A percentile compares a stretch with the other conserved stretches of the same genome.
Conservation (phyloP, 2,888 invertebrate species). For the Orthosia gothica region DNA sequence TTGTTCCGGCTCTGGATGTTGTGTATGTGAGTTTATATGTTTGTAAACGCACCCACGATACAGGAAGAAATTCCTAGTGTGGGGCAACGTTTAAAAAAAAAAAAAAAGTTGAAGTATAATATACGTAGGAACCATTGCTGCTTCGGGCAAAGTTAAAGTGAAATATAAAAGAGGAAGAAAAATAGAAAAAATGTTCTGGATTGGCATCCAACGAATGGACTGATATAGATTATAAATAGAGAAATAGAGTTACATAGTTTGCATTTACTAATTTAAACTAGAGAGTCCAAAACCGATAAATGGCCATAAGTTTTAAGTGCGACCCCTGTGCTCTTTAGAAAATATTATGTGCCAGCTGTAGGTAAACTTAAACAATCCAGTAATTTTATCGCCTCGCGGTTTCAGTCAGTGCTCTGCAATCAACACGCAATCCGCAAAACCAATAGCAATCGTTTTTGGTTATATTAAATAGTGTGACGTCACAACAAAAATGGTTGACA, state of each 20-base stretch:
- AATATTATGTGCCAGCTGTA: background rate
- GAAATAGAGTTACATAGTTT: background rate
- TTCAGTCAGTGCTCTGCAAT: constrained; percentile 12
- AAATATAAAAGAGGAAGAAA: constrained; percentile 15
- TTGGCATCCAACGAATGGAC: background rate
- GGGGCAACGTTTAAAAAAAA: no score
- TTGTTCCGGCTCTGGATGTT: background rate
- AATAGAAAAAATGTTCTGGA: background rate
- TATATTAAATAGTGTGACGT: constrained; percentile 2
- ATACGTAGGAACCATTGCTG: constrained; percentile 10
- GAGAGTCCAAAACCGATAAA: background rate
- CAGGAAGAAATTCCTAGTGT: no score
- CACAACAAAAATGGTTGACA: constrained; percentile 10
- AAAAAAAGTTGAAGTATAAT: constrained; percentile 33
- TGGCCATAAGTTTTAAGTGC: background rate
- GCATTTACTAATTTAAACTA: background rate
- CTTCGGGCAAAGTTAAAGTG: constrained; percentile 17
- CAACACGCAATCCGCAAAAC: constrained; percentile 30
- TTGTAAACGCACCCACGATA: no score
- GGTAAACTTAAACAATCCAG: no score
- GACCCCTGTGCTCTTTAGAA: background rate
- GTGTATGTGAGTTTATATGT: no score
- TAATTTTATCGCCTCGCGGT: background rate
- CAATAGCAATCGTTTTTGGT: constrained; percentile 26
- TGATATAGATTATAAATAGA: background rate